Percentiles rank a stretch among this genome's conserved stretches.
These are phyloP conservation scores for Callorhinus ursinus DNA, from an alignment of 2,113 vertebrate species.

Conservation along the genomic window DNA sequence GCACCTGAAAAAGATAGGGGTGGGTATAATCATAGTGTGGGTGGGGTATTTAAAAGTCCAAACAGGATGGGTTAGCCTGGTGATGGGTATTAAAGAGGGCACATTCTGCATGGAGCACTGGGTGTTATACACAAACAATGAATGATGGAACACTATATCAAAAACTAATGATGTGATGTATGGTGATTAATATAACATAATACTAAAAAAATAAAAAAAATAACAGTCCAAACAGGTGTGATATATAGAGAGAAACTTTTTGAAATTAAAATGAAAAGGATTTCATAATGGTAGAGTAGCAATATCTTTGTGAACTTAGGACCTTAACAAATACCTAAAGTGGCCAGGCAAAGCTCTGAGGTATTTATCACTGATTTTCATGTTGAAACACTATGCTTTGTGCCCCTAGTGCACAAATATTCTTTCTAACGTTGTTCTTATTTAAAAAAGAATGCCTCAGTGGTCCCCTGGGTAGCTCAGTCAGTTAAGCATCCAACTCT, in stretches of 20 bases:
- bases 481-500: background rate
- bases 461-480: background rate
- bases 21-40: background rate
- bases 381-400: background rate
- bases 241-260: background rate
- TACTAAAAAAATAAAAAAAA: too few relatives aligned
- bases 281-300: background rate
- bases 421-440: background rate
- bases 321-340: background rate
- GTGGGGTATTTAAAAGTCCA: background rate
- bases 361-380: background rate
- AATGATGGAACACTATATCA: too few relatives aligned
- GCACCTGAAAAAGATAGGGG: background rate
- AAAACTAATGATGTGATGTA: too few relatives aligned
- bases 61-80: background rate
- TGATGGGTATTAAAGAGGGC: too few relatives aligned
- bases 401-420: background rate
- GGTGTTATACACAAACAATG: too few relatives aligned
- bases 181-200: too few relatives aligned
- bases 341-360: background rate
- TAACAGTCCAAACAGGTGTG: background rate
- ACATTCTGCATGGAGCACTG: too few relatives aligned
- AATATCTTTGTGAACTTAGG: background rate
- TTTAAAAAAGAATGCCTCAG: background rate
- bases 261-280: background rate